phyloP scores from a whole-genome alignment of 2,888 invertebrate genomes.

The Drosophila prostipennis region DNA sequence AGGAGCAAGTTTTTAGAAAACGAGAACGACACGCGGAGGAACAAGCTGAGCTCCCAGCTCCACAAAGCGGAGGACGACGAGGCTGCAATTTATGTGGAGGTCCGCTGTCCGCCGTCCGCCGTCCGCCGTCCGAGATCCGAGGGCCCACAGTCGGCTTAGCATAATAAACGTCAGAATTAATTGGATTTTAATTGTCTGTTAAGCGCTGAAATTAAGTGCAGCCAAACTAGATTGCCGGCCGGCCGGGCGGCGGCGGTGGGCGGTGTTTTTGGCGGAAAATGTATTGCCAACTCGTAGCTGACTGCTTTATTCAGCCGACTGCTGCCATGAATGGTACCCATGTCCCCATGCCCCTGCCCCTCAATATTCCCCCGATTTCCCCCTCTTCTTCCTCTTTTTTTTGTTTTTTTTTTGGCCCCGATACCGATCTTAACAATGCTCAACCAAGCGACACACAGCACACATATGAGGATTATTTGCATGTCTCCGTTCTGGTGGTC shows the following conservation, averaged over 20 bases:
- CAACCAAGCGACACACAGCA: conserved; percentile 66
- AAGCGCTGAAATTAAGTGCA: conserved; percentile 82
- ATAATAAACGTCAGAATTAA: conserved; percentile 85
- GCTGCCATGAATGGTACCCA: conserved; percentile 62
- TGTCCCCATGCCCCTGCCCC: background rate
- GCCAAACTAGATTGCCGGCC: conserved; percentile 69
- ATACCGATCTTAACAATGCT: conserved; percentile 75
- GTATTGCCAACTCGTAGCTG: conserved; percentile 67
- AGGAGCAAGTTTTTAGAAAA: conserved; percentile 47
- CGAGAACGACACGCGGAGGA: conserved; percentile 23
- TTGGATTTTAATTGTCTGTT: conserved; percentile 84
- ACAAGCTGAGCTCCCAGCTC: conserved; percentile 22
- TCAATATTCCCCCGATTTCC: background rate
- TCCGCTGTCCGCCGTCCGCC: background rate
- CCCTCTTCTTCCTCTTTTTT: background rate
- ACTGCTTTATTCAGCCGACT: conserved; percentile 74
- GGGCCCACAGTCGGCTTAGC: conserved; percentile 79
- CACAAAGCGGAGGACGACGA: conserved; percentile 44
- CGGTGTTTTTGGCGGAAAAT: conserved; percentile 54
- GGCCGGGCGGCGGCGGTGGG: conserved; percentile 30
- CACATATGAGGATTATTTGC: conserved; percentile 61
- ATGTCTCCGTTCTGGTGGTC: conserved; percentile 71
- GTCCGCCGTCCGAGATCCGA: conserved; percentile 23
- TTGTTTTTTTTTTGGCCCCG: conserved; percentile 4
- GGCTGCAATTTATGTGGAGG: conserved; percentile 47